Percentiles rank a stretch among this genome's conserved stretches.
phyloP scores from a whole-genome alignment of 2,888 invertebrate species.

The Abrostola tripartita region DNA sequence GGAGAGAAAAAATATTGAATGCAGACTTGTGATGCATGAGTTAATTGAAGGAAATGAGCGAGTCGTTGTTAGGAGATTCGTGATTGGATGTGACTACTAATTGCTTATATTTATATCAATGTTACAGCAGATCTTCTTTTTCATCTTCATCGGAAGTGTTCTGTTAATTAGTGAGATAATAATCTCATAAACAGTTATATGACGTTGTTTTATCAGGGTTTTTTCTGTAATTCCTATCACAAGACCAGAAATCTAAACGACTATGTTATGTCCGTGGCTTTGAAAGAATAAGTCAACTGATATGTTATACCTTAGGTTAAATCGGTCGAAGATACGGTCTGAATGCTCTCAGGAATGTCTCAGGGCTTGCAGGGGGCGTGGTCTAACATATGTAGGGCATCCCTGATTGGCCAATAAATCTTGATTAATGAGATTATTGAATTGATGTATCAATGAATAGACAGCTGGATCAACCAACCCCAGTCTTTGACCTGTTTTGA shows the following conservation, averaged over 20 bases:
- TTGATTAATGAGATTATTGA: no score
- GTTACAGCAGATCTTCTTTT: not conserved
- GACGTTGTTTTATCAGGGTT: no score
- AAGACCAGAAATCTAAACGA: not conserved
- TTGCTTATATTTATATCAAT: not conserved
- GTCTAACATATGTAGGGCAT: conserved; percentile 23
- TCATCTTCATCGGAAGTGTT: not conserved
- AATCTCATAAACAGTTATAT: not conserved
- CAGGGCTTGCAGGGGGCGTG: conserved; percentile 24
- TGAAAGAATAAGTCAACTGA: not conserved
- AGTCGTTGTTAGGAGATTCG: conserved; percentile 6
- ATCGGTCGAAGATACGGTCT: conserved; percentile 43
- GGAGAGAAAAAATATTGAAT: conserved; percentile 20
- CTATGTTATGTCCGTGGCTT: not conserved
- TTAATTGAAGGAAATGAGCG: conserved; percentile 29
- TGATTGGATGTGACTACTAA: conserved; percentile 14
- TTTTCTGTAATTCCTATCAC: no score
- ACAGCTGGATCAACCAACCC: no score
- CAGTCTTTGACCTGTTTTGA: no score
- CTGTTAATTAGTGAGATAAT: conserved; percentile 13
- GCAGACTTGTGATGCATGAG: conserved; percentile 9
- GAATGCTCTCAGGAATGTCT: conserved; percentile 38
- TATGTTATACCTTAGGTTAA: conserved; percentile 23
- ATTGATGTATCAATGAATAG: no score
- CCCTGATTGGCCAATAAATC: conserved; percentile 18